These are phyloP conservation scores for Drosophila kambysellisi DNA, from an alignment of 2,888 invertebrate genomes.

Conservation along the genomic window DNA sequence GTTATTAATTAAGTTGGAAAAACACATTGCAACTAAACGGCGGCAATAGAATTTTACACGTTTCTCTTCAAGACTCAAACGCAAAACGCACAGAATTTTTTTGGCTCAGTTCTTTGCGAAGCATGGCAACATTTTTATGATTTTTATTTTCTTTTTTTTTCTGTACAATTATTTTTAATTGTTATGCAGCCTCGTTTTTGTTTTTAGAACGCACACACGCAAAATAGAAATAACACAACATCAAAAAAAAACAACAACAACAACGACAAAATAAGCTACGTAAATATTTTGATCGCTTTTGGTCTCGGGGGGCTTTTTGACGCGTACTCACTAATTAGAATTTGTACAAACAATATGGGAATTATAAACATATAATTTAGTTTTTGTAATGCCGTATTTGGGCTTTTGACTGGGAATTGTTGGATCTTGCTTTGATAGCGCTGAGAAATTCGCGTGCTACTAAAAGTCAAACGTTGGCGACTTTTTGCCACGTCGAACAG, in stretches of 20 bases:
- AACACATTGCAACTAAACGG: slow-evolving; percentile 43
- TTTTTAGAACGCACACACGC: slow-evolving; percentile 45
- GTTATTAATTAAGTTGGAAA: slow-evolving; percentile 52
- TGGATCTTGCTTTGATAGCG: slow-evolving; percentile 62
- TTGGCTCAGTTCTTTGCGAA: slow-evolving; percentile 48
- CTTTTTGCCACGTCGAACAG: slow-evolving; percentile 71
- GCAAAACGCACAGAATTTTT: slow-evolving; percentile 33
- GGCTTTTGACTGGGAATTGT: slow-evolving; percentile 53
- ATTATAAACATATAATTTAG: slow-evolving; percentile 75
- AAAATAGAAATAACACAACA: slow-evolving; percentile 14
- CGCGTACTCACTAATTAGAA: slow-evolving; percentile 76
- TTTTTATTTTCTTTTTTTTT: slow-evolving; percentile 26
- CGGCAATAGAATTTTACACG: slow-evolving; percentile 42
- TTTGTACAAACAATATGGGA: slow-evolving; percentile 75
- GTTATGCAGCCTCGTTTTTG: slow-evolving; percentile 61
- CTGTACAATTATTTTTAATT: slow-evolving; percentile 61
- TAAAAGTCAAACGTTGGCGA: slow-evolving; percentile 78
- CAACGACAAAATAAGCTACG: slow-evolving; percentile 36
- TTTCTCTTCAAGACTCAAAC: slow-evolving; percentile 32
- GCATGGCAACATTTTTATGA: slow-evolving; percentile 52
- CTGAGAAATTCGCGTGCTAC: slow-evolving; percentile 76
- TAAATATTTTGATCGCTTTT: slow-evolving; percentile 42
- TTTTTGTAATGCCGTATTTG: slow-evolving; percentile 47
- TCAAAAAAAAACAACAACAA: background rate
- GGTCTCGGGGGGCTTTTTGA: slow-evolving; percentile 29